Conservation (phyloP, 2,797 vertebrate species). For the Monodelphis domestica region DNA sequence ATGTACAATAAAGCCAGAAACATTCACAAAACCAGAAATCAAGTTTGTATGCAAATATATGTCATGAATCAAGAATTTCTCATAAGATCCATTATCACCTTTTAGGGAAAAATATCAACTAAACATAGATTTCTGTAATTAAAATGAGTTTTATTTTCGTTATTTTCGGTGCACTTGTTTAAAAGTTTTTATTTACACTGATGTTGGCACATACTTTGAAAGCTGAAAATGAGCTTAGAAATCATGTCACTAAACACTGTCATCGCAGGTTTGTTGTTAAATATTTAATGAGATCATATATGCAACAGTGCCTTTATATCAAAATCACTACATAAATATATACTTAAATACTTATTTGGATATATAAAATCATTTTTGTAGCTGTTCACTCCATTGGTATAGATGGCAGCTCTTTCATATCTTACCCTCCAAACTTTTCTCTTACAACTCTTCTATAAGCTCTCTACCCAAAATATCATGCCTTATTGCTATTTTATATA, state of each 20-base stretch:
- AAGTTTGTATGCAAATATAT: background rate
- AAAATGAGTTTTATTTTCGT: background rate
- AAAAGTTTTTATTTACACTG: background rate
- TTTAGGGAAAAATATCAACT: background rate
- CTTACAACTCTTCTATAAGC: background rate
- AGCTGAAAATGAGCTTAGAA: background rate
- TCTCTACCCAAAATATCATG: conserved; percentile 63
- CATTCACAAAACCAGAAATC: background rate
- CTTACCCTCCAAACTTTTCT: background rate
- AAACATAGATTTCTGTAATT: background rate
- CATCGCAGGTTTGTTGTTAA: background rate
- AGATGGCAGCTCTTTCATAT: background rate
- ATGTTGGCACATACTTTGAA: background rate
- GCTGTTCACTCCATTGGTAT: background rate
- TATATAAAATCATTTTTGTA: background rate
- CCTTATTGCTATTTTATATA: background rate
- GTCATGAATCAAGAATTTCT: background rate
- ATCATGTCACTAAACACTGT: background rate
- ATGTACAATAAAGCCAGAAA: background rate
- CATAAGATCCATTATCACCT: background rate
- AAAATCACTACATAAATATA: background rate
- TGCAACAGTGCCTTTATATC: background rate
- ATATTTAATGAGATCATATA: background rate
- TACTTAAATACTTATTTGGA: background rate
- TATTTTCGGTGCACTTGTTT: background rate